phyloP scores from a whole-genome alignment of 2,888 invertebrate genomes.

The Drosophila acutilabella region DNA sequence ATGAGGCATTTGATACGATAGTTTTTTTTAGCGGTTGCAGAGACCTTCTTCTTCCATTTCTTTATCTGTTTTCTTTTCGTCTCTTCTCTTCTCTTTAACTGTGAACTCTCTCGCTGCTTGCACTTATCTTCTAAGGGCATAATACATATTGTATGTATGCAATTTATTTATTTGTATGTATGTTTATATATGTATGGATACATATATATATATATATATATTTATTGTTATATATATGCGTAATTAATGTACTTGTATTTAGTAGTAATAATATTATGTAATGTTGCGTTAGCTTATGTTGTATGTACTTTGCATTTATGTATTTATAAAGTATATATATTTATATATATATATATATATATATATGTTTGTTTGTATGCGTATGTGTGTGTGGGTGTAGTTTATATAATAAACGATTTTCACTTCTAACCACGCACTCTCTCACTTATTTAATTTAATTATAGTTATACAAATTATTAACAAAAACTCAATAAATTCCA shows the following conservation, averaged over 20 bases:
- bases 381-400: conserved; percentile 46
- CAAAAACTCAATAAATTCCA: conserved; percentile 71
- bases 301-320: conserved; percentile 29
- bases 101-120: conserved; percentile 38
- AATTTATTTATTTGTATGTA: conserved; percentile 49
- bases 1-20: conserved; percentile 43
- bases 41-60: not conserved
- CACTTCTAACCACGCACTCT: conserved; percentile 41
- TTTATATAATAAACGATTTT: conserved; percentile 65
- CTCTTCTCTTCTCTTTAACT: conserved; percentile 16
- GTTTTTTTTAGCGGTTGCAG: conserved; percentile 14
- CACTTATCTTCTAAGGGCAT: conserved; percentile 68
- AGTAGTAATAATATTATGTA: conserved; percentile 56
- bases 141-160: conserved; percentile 60
- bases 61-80: conserved; percentile 3
- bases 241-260: conserved; percentile 59
- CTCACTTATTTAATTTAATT: conserved; percentile 42
- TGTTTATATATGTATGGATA: conserved; percentile 28
- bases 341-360: conserved; percentile 31
- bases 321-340: conserved; percentile 30
- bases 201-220: conserved; percentile 20
- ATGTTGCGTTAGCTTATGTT: conserved; percentile 62
- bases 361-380: conserved; percentile 19
- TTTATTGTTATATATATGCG: conserved; percentile 45
- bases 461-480: conserved; percentile 59